phyloP scores from a whole-genome alignment of 1,140 invertebrate genomes.

The Globodera ellingtonae region DNA sequence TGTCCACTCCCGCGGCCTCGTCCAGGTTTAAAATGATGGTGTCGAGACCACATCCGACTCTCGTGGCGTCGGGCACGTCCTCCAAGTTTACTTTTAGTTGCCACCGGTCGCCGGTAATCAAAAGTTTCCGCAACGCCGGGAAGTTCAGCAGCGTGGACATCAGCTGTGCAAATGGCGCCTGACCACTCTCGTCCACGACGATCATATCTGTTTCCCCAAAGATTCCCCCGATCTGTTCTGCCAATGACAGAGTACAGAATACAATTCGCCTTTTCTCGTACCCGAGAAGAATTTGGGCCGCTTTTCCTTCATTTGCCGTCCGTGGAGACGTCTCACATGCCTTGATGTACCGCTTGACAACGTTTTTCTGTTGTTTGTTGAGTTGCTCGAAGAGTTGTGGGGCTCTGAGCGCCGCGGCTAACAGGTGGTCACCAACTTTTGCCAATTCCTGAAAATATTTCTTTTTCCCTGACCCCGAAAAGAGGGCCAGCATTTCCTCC shows the following conservation, averaged over 20 bases:
- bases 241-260: not conserved
- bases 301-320: slow-evolving; percentile 11
- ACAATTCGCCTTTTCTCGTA: slow-evolving; percentile 2
- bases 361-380: not conserved
- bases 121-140: not conserved
- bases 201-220: slow-evolving; percentile 3
- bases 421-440: not conserved
- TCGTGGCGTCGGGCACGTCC: not conserved
- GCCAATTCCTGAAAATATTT: not conserved
- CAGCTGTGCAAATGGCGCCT: not conserved
- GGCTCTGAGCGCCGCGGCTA: not conserved
- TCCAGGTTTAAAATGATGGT: slow-evolving; percentile 3
- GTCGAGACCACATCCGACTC: not conserved
- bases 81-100: not conserved
- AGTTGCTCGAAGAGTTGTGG: not conserved
- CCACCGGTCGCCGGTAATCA: not conserved
- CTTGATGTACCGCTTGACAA: not conserved
- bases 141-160: not conserved
- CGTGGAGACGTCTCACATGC: slow-evolving; percentile 11
- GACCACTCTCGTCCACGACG: slow-evolving; percentile 7
- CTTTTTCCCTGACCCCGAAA: slow-evolving; percentile 12
- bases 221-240: slow-evolving; percentile 16
- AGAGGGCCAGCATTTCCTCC: slow-evolving; percentile 8
- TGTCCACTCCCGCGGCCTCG: not conserved
- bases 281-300: not conserved